Evolutionary conservation across 2,888 invertebrate genomes (phyloP), one percentile per base, ranked within the genome.

Genomic region (Athetis lepigone): DNA sequence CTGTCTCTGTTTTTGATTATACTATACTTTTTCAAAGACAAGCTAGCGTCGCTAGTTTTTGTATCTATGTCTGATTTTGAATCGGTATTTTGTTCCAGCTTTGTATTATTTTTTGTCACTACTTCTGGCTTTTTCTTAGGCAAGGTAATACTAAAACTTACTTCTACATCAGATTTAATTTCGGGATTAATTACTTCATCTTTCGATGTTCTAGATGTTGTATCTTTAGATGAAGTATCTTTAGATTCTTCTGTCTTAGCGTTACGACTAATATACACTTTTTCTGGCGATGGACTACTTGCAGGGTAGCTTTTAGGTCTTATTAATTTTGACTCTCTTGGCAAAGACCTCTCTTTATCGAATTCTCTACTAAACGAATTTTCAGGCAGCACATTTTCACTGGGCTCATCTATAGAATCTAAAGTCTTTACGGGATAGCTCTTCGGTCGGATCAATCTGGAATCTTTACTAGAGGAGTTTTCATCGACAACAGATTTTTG

Each of bases 241-340:
- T 85, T 85, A 46, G 65, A 37, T 52, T 91, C 89, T 46, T 91
- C 89, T 70, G 85, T 89, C 73, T 88, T 89, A 46, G 75, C 56
- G 55, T 79, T 88, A 37, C 90, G 89, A 70, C 72, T 87, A 29
- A 89, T 61, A 71, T 88, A 91, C 21, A 89, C 83, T 83, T 94
- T 95, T 80, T 95, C 94, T 23, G 93, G 93, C 7, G 92, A 92
- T 19, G 92, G 90, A 76, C 89, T 92, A 75, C 90, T 90, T 6
- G 92, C 92, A n/a, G 96, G 96, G 83, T 96, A 96, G 85, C 96
- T 96, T 80, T 96, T 96, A 18, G 96, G 96, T 25, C 96, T 91
- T 61, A 95, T 89, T 46, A 96, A 85, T 79, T 90, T 93, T 1
- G 95, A 95, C 81, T 95, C 95, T 60, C 88, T 85, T 25, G 83